Conservation (phyloP, 2,888 invertebrate genomes). For the Cancer borealis region DNA sequence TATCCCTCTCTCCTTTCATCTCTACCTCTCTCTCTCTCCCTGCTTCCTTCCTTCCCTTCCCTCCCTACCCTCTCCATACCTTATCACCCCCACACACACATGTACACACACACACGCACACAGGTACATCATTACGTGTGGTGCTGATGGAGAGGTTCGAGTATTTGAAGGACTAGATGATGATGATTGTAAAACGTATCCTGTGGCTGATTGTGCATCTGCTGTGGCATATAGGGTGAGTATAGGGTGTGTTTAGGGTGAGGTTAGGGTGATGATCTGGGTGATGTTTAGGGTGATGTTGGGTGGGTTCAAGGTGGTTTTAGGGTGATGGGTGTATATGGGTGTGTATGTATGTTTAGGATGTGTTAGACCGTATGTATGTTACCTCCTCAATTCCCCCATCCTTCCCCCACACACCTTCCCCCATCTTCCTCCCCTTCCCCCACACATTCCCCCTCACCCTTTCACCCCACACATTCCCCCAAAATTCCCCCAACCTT, state of each 20-base stretch:
- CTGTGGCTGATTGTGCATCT: constrained; percentile 86
- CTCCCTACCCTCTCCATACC: not conserved
- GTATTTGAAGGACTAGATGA: constrained; percentile 93
- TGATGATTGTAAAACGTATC: constrained; percentile 89
- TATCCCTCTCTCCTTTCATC: no score
- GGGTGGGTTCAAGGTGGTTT: not conserved
- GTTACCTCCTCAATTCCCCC: no score
- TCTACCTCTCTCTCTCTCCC: no score
- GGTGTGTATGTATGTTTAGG: no score
- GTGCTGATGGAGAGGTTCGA: constrained; percentile 83
- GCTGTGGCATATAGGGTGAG: constrained; percentile 85
- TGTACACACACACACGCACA: not conserved
- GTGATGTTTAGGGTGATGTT: not conserved
- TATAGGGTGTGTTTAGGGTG: not conserved
- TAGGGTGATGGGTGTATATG: no score
- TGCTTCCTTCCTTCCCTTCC: not conserved
- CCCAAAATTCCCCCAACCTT: no score
- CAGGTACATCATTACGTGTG: constrained; percentile 75
- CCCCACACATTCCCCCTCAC: no score
- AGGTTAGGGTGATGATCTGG: not conserved
- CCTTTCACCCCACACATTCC: no score
- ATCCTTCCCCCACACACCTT: no score
- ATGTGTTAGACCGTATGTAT: no score
- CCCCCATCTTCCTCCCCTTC: no score
- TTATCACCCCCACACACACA: no score